Base-by-base conservation (phyloP, 2,888 invertebrate species). In the Cryptus viduatorius region DNA sequence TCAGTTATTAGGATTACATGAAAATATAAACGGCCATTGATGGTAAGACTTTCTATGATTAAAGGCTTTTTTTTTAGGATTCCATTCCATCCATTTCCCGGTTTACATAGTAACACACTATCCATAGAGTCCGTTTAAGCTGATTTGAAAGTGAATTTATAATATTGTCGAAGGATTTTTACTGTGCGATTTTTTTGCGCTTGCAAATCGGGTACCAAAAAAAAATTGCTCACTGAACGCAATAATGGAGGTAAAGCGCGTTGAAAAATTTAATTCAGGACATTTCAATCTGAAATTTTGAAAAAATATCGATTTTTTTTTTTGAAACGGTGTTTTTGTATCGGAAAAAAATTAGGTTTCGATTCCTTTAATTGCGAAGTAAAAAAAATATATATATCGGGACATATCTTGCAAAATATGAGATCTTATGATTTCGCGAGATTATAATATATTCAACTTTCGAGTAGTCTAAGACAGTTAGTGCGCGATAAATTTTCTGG, bases 371-470 rank as follows among this genome's bases (percentile, higher is more conserved):
- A 10, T 8, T 37, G 59, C 16, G 59, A 24, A 3, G 12, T 24
- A 1, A 24, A 50, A 59, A 59, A 50, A 59, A 59, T 16, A 5
- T 29, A 56, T 44, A 37, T 37, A 37, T 37, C 4, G 37, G 37
- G 37, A 37, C 4, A 7, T 61, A 31, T 31, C 59, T 5, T 4
- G 59, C 14, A 31, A 31, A 29, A 31, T 61, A 65, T 65, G 19
- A 46, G 31, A 31, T 42, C 31, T 19, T 29, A 19, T 4, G 46
- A 42, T 75, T 29, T 75, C 10, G 44, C 53, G 31, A 19, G 48
- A 67, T 73, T 67, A 82, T 82, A 73, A 82, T 82, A 73, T 46
- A 78, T 78, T 78, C 78, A 61, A 72, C 68, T 84, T 84, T 84
- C 77, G 73, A 80, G 77, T 73, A 29, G 24, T 14, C 42, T 16